Evolutionary conservation across 1,140 invertebrate species (phyloP).

Genomic region (Alviniconcha marisindica): DNA sequence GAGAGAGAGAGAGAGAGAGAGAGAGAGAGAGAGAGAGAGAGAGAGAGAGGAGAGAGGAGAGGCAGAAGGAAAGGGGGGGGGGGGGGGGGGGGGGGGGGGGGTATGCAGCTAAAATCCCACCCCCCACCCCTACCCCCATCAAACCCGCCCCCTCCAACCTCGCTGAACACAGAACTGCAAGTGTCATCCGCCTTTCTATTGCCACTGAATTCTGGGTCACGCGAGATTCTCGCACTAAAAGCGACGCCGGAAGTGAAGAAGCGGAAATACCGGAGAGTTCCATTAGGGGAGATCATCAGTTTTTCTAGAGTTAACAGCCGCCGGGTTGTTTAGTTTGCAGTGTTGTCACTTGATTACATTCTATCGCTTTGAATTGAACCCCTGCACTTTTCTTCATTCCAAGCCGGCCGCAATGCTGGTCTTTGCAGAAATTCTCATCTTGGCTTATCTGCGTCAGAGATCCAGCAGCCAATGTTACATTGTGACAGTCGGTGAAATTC

Average conservation of each 20-base stretch:
- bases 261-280: slow-evolving; percentile 33
- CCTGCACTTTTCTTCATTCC: too few species aligned
- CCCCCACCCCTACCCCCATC: neutral
- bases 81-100: too few species aligned
- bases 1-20: too few species aligned
- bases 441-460: too few species aligned
- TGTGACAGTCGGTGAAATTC: too few species aligned
- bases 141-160: neutral
- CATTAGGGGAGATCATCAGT: slow-evolving; percentile 22
- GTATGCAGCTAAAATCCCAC: too few species aligned
- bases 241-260: slow-evolving; percentile 35
- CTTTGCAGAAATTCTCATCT: too few species aligned
- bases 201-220: slow-evolving; percentile 23
- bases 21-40: too few species aligned
- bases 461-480: too few species aligned
- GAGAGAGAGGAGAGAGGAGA: too few species aligned
- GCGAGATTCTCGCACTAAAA: slow-evolving; percentile 37
- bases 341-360: slow-evolving; percentile 14
- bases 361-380: neutral
- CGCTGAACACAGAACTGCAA: neutral
- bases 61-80: too few species aligned
- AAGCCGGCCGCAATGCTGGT: too few species aligned
- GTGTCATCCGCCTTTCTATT: slow-evolving; percentile 1
- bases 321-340: neutral
- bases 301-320: slow-evolving; percentile 2